Conservation (phyloP, 2,113 vertebrate species). For the Heliornis fulica region DNA sequence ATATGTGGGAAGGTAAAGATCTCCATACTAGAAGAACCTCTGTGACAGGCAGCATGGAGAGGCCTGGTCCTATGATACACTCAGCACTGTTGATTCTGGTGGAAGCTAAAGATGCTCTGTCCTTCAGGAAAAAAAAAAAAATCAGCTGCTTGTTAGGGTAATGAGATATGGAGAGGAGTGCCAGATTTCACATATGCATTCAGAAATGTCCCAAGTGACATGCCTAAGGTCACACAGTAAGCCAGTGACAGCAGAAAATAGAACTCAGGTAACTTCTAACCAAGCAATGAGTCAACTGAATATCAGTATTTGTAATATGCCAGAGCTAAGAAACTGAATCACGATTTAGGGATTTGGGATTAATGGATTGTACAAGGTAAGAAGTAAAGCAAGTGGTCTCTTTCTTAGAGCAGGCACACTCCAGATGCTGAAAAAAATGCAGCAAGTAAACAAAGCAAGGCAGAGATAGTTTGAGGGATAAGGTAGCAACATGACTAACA, state of each 20-base stretch:
- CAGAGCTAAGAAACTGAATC: not conserved
- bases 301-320: not conserved
- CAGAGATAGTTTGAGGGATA: constrained; percentile 19
- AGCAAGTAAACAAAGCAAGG: constrained; percentile 25
- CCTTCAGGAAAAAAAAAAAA: not conserved
- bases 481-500: constrained; percentile 40
- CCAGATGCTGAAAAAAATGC: not conserved
- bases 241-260: not conserved
- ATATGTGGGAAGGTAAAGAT: not conserved
- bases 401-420: not conserved
- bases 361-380: not conserved
- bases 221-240: not conserved
- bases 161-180: not conserved
- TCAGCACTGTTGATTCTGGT: not conserved
- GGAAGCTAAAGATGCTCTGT: not conserved
- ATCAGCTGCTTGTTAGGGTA: not conserved
- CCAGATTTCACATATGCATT: not conserved
- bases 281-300: not conserved
- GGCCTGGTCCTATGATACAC: not conserved
- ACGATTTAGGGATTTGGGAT: not conserved
- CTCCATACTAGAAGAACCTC: not conserved
- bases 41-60: not conserved
- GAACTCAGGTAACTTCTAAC: not conserved
- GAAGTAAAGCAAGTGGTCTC: not conserved
- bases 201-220: not conserved